A percentile compares a stretch with the other conserved stretches of the same genome.
Evolutionary conservation across 2,888 invertebrate genomes (phyloP).

Genomic region (Villa cingulata): DNA sequence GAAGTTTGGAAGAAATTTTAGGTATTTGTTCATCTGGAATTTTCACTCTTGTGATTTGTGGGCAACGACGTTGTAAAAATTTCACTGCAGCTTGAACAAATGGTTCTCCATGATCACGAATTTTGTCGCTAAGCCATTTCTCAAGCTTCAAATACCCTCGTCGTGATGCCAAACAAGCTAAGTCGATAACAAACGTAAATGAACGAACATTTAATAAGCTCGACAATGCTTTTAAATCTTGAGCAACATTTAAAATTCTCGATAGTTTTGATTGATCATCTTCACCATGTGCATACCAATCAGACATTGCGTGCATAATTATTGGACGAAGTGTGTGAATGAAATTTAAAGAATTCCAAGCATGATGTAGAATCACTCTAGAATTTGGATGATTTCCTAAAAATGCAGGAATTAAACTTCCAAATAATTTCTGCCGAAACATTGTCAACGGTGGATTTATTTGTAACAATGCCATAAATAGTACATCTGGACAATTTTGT

Average conservation of each 20-base stretch:
- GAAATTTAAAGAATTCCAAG: constrained; percentile 76
- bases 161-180: constrained; percentile 93
- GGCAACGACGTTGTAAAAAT: constrained; percentile 78
- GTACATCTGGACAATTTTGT: constrained; percentile 87
- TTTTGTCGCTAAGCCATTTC: constrained; percentile 97
- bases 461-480: constrained; percentile 79
- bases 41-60: constrained; percentile 65
- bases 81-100: constrained; percentile 77
- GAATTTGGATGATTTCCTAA: constrained; percentile 93
- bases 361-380: constrained; percentile 88
- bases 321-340: constrained; percentile 57
- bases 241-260: constrained; percentile 90
- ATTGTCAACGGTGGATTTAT: constrained; percentile 66
- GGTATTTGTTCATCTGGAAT: constrained; percentile 66
- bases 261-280: constrained; percentile 88
- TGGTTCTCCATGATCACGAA: constrained; percentile 86
- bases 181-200: constrained; percentile 91
- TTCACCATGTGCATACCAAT: constrained; percentile 88
- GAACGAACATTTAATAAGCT: constrained; percentile 80
- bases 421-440: constrained; percentile 73
- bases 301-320: constrained; percentile 94
- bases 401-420: constrained; percentile 82
- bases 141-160: constrained; percentile 95
- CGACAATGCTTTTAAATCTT: constrained; percentile 85
- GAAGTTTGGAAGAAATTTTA: constrained; percentile 74